Evolutionary conservation across 2,113 vertebrate species (phyloP).

Genomic region (Columba livia): DNA sequence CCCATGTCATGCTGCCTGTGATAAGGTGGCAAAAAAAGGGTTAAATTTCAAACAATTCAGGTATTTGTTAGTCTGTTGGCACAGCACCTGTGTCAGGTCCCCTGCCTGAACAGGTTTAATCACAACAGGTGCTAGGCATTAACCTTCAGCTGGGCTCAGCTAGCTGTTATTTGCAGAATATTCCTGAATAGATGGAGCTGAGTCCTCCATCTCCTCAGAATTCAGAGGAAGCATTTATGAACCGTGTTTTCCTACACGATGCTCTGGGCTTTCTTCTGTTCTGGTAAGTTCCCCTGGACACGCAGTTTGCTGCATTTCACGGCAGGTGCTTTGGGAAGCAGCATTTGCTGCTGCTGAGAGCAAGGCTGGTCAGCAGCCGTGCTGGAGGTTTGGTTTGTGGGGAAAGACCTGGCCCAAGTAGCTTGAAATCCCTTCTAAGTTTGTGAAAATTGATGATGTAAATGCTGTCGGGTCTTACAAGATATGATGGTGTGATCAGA

Average conservation of each 20-base stretch:
- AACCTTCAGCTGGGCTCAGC: neutral
- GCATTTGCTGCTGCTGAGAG: neutral
- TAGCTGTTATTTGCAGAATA: neutral
- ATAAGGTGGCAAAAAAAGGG: neutral
- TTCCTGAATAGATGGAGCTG: neutral
- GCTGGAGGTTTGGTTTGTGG: neutral
- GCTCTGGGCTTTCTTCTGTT: neutral
- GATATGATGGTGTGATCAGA: neutral
- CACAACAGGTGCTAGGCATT: neutral
- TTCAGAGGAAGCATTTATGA: neutral
- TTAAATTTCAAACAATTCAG: neutral
- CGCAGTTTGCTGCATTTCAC: neutral
- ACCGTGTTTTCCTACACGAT: accelerated
- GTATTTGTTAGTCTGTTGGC: neutral
- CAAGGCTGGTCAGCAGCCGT: neutral
- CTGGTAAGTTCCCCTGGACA: neutral
- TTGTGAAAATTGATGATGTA: neutral
- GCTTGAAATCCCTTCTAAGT: neutral
- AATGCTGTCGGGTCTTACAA: neutral
- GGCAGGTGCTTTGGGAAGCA: neutral
- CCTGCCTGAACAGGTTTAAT: neutral
- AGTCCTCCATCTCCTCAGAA: neutral
- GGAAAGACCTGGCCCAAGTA: neutral
- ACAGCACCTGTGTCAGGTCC: neutral
- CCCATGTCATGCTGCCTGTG: accelerated